These are phyloP conservation scores for Bimastos eiseni DNA, from an alignment of 2,888 invertebrate genomes.

Conservation along the genomic window DNA sequence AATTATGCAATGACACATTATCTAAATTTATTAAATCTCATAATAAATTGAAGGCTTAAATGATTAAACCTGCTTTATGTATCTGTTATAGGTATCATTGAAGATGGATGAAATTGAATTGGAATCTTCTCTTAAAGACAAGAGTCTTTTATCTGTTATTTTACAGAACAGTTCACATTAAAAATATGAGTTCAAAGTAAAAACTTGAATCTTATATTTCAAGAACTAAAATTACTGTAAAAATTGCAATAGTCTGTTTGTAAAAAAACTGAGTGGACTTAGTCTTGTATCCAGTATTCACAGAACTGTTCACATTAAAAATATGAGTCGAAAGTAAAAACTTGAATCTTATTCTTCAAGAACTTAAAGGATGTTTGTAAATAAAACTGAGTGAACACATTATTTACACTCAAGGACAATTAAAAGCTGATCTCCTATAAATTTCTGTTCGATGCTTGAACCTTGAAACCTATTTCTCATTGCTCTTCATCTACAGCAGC, in stretches of 20 bases:
- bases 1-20: too few relatives aligned
- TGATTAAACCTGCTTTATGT: neutral
- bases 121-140: constrained; percentile 76
- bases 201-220: neutral
- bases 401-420: neutral
- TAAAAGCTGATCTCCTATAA: neutral
- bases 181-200: neutral
- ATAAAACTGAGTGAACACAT: neutral
- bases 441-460: too few relatives aligned
- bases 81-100: constrained; percentile 71
- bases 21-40: neutral
- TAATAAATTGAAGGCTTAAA: neutral
- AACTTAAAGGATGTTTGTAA: neutral
- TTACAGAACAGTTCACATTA: constrained; percentile 68
- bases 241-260: too few relatives aligned
- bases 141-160: constrained; percentile 78
- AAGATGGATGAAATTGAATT: constrained; percentile 85
- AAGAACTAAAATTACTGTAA: neutral
- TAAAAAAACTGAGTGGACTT: neutral
- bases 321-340: neutral
- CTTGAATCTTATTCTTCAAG: neutral
- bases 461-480: too few relatives aligned
- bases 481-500: too few relatives aligned
- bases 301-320: constrained; percentile 65
- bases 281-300: constrained; percentile 77